phyloP scores from a whole-genome alignment of 1,140 invertebrate genomes.

The Pogonomyrmex californicus region DNA sequence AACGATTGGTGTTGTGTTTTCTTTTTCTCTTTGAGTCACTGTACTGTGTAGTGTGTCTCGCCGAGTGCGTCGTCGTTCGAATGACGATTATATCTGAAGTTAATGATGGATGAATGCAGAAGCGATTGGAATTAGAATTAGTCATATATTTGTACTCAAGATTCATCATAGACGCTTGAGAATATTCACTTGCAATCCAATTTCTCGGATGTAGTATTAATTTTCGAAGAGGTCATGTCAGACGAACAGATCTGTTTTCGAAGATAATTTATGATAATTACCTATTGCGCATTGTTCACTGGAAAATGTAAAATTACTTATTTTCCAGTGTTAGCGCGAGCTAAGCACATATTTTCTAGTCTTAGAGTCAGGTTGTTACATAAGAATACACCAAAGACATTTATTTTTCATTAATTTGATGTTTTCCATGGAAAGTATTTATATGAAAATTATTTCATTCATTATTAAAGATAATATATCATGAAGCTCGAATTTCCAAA shows the following conservation, averaged over 20 bases:
- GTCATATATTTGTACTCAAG: slow-evolving; percentile 75
- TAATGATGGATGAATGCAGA: slow-evolving; percentile 65
- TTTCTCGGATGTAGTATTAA: slow-evolving; percentile 70
- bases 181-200: slow-evolving; percentile 72
- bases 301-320: slow-evolving; percentile 34
- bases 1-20: slow-evolving; percentile 72
- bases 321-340: slow-evolving; percentile 46
- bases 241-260: slow-evolving; percentile 31
- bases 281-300: slow-evolving; percentile 21
- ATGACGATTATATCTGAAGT: slow-evolving; percentile 54
- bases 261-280: slow-evolving; percentile 34
- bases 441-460: slow-evolving; percentile 28
- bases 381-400: slow-evolving; percentile 80
- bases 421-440: background rate
- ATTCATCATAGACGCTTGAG: slow-evolving; percentile 68
- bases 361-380: slow-evolving; percentile 77
- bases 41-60: slow-evolving; percentile 61
- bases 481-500: slow-evolving; percentile 5
- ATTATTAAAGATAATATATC: background rate
- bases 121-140: slow-evolving; percentile 76
- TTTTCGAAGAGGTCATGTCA: slow-evolving; percentile 60
- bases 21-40: slow-evolving; percentile 69
- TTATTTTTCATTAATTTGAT: slow-evolving; percentile 64
- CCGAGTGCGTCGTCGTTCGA: slow-evolving; percentile 34
- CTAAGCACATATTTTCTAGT: slow-evolving; percentile 81